These are phyloP conservation scores for Pomacea maculata DNA, from an alignment of 1,140 invertebrate species.

Conservation along the genomic window DNA sequence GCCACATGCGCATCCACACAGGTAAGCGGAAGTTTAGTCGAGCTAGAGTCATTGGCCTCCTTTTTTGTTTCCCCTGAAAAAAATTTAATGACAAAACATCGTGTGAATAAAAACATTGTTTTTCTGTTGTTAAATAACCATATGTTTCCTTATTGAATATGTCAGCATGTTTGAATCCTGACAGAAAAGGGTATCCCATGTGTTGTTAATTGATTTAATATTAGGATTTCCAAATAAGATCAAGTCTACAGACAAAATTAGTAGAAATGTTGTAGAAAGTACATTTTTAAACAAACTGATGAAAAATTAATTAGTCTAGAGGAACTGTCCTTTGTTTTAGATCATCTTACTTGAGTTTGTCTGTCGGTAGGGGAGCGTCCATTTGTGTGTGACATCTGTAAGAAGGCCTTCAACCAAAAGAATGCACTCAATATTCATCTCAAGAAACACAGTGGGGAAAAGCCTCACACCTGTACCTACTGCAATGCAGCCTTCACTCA, in stretches of 20 bases:
- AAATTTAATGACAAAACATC: neutral
- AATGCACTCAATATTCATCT: constrained; percentile 64
- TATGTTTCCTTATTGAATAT: neutral
- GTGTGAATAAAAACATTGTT: neutral
- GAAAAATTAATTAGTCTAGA: no score
- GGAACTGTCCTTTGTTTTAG: no score
- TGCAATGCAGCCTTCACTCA: constrained; percentile 81
- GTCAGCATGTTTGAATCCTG: neutral
- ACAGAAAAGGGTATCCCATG: neutral
- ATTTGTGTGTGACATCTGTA: constrained; percentile 88
- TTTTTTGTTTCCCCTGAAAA: constrained; percentile 1
- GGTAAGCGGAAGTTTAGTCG: constrained; percentile 66
- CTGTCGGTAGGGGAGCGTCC: constrained; percentile 76
- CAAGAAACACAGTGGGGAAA: constrained; percentile 78
- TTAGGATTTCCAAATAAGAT: no score
- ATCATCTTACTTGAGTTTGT: neutral
- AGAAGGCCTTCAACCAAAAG: constrained; percentile 92
- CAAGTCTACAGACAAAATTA: no score
- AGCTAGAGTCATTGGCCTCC: neutral
- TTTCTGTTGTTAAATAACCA: neutral
- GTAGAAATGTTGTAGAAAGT: no score
- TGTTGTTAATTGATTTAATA: no score
- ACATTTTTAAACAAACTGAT: no score
- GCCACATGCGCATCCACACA: constrained; percentile 74
- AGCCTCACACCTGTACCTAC: constrained; percentile 83